Base-by-base conservation (phyloP, 2,888 invertebrate genomes). In the Plagodis dolabraria region DNA sequence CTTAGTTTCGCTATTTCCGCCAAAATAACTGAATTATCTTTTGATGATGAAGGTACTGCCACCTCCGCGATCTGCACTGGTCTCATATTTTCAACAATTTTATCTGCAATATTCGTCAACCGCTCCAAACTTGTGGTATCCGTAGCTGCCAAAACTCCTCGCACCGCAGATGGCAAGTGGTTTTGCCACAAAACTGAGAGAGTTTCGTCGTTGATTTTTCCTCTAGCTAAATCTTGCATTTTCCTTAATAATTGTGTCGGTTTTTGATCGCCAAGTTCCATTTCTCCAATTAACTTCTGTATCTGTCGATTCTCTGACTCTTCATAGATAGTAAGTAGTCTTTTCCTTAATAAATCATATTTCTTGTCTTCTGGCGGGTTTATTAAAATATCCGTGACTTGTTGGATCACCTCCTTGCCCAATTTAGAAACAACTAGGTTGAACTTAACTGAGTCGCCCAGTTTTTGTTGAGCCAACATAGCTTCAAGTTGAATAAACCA, bases 231-330 rank as follows among this genome's bases (percentile, higher is more conserved):
- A 8, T 58, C 60, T 63, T 47, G 45, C 66, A 68, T 70, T 7
- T 53, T 46, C 0, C 66, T 47, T n/a, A 70, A 35, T 5, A 70
- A 9, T 8, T 70, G 67, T 7, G 55, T 59, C 0, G 67, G 65
- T 7, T 63, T 64, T 9, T 67, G 67, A 10, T 62, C 63, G 0
- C 68, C 64, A 0, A 68, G 7, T 6, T 69, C 60, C 62, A 65
- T 64, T 8, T 63, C 62, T 0, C 56, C 44, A 5, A 68, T 33
- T 0, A 68, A 11, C 12, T 68, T 70, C 12, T 22, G 22, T 22
- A 22, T 22, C 4, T 22, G 22, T 22, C 22, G 22, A 22, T 22
- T 22, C 22, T 22, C 60, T 0, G 60, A 57, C 33, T 68, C 66
- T 48, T 68, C 61, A n/a, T 58, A 69, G 0, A 61, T 47, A 0